phyloP scores from a whole-genome alignment of 2,797 vertebrate species.

The Acipenser oxyrinchus region DNA sequence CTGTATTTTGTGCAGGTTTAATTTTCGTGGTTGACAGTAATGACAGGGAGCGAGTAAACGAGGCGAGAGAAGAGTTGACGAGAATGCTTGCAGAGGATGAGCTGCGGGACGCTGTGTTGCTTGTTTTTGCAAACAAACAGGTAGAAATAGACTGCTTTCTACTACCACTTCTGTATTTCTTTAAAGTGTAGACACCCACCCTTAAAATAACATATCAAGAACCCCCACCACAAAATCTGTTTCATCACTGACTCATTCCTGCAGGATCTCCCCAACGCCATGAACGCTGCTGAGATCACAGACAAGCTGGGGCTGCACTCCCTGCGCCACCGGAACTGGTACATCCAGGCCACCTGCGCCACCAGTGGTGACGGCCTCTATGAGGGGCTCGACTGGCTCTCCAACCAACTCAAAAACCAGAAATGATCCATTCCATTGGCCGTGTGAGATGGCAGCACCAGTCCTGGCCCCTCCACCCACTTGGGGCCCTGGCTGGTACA shows the following conservation, averaged over 20 bases:
- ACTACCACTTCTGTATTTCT: background rate
- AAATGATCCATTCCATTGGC: conserved; percentile 57
- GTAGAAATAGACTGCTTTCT: conserved; percentile 22
- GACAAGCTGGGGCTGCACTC: conserved; percentile 58
- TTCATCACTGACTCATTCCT: background rate
- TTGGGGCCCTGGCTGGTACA: conserved; percentile 46
- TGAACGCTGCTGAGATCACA: conserved; percentile 66
- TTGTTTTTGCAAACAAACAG: conserved; percentile 77
- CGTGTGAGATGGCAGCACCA: conserved; percentile 32
- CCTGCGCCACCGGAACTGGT: conserved; percentile 58
- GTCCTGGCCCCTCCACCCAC: conserved; percentile 37
- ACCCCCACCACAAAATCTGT: background rate
- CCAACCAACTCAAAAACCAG: conserved; percentile 53
- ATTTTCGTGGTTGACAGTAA: conserved; percentile 78
- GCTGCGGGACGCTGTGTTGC: conserved; percentile 58
- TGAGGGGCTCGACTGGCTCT: conserved; percentile 70
- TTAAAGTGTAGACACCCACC: background rate
- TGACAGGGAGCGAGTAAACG: conserved; percentile 63
- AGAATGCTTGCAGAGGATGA: conserved; percentile 69
- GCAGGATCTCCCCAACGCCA: conserved; percentile 66
- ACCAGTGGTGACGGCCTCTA: conserved; percentile 65
- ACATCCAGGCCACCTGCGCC: conserved; percentile 68
- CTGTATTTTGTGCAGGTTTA: conserved; percentile 45
- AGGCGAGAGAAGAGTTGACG: conserved; percentile 64
- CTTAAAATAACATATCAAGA: background rate